Conservation (phyloP, 1,140 invertebrate species). For the Cyphomyrmex costatus region DNA sequence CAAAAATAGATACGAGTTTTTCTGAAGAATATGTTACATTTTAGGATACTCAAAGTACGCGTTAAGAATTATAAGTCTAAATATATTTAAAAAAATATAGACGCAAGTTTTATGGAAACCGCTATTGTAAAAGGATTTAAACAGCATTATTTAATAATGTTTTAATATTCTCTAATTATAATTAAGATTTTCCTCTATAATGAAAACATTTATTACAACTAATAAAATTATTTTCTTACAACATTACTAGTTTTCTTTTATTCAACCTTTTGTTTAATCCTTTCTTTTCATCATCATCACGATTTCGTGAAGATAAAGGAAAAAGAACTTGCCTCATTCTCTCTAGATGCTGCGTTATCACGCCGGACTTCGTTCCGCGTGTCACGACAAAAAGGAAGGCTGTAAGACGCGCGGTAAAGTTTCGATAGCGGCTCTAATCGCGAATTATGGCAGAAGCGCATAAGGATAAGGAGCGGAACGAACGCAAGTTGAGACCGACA, state of each 20-base stretch:
- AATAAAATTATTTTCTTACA: constrained; percentile 2
- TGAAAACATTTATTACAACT: not conserved
- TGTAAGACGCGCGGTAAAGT: constrained; percentile 16
- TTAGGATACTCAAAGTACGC: not conserved
- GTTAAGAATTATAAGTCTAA: not conserved
- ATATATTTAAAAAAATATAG: not conserved
- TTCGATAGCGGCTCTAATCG: constrained; percentile 26
- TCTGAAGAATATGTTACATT: not conserved
- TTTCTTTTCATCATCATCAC: too few relatives aligned
- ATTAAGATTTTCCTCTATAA: not conserved
- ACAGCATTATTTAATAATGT: not conserved
- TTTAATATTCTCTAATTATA: not conserved
- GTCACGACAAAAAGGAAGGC: not conserved
- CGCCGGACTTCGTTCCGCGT: not conserved
- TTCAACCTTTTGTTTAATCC: not conserved
- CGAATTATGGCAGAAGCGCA: constrained; percentile 36
- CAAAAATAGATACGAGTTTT: not conserved
- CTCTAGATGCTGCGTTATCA: not conserved
- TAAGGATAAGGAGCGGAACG: constrained; percentile 33
- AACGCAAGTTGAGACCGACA: constrained; percentile 40
- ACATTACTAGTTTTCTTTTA: not conserved
- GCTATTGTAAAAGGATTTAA: not conserved
- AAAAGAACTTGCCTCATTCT: not conserved
- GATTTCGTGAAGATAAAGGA: not conserved
- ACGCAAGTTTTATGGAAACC: not conserved